Evolutionary conservation across 30 jellyfish, hydroid and myxozoan species (phyloP), one percentile per base, ranked within the genome.

Genomic region (Aurelia sp.): DNA sequence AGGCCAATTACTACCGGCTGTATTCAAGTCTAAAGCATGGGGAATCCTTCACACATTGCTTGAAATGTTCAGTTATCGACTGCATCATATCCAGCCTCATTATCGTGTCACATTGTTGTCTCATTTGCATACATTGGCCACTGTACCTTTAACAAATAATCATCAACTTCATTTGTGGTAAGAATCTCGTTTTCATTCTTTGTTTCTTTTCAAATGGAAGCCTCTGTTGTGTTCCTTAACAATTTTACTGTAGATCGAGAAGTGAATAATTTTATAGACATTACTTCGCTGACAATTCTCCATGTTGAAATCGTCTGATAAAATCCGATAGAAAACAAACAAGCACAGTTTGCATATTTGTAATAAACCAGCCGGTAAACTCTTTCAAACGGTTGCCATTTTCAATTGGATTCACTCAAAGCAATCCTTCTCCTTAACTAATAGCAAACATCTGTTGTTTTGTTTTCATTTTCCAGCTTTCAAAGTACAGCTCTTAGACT

Each of bases 51-150:
- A 94, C 79, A 90, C 97, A 15, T 87, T 94, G 23, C 85, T 89
- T 37, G 99, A 94, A 71, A 94, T 94, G 99, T 94, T 94, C 83
- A 89, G 97, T 76, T 88, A 94, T 73, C 90, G 99, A 52, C 78
- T 94, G 73, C 99, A 88, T 85, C 99, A 94, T 69, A 94, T 94
- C 55, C 99, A 94, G 91, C 92, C 99, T 70, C 95, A 94, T 57
- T 94, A 94, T 69, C 96, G 99, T 66, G 94, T 89, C 60, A 89
- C 90, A 10, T 74, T 94, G 70, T 77, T 94, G 82, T 89, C 97
- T 76, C 94, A 90, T 85, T 75, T 94, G 73, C 97, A 94, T 83
- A 70, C 96, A 44, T 81, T 94, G 67, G 91, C 96, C 33, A 51
- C 96, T 15, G 94, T 94, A n/a, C 92, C 97, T 0, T 64, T 82